phyloP scores from a whole-genome alignment of 1,140 invertebrate species.

The Sitodiplosis mosellana region DNA sequence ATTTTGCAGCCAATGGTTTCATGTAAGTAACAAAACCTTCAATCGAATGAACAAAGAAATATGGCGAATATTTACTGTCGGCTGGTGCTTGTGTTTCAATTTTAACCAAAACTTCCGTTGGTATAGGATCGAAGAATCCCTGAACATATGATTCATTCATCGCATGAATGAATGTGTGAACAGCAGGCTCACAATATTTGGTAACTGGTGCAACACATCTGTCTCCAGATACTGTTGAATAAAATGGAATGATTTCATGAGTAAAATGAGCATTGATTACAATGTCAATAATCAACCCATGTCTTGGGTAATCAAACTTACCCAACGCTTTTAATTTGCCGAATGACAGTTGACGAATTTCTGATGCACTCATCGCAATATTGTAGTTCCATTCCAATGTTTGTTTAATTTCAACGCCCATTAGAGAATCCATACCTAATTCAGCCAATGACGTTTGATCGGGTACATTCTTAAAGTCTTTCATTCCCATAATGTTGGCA shows the following conservation, averaged over 20 bases:
- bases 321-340: constrained; percentile 49
- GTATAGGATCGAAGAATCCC: constrained; percentile 35
- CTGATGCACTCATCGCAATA: constrained; percentile 67
- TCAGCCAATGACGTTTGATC: constrained; percentile 62
- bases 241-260: constrained; percentile 3
- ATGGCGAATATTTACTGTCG: constrained; percentile 25
- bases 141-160: constrained; percentile 30
- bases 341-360: constrained; percentile 69
- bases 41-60: constrained; percentile 82
- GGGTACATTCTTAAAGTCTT: constrained; percentile 61
- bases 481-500: constrained; percentile 67
- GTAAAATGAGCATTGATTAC: too few species aligned
- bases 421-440: constrained; percentile 91
- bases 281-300: too few species aligned
- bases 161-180: too few species aligned
- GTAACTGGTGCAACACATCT: constrained; percentile 10
- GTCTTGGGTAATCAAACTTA: constrained; percentile 1
- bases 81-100: constrained; percentile 26
- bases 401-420: constrained; percentile 97
- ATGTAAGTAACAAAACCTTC: constrained; percentile 67
- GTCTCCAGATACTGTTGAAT: constrained; percentile 19
- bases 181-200: constrained; percentile 18
- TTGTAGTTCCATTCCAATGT: constrained; percentile 85
- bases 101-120: constrained; percentile 39
- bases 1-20: constrained; percentile 41